These are phyloP conservation scores for Spodoptera exigua DNA, from an alignment of 2,888 invertebrate species.

Conservation along the genomic window DNA sequence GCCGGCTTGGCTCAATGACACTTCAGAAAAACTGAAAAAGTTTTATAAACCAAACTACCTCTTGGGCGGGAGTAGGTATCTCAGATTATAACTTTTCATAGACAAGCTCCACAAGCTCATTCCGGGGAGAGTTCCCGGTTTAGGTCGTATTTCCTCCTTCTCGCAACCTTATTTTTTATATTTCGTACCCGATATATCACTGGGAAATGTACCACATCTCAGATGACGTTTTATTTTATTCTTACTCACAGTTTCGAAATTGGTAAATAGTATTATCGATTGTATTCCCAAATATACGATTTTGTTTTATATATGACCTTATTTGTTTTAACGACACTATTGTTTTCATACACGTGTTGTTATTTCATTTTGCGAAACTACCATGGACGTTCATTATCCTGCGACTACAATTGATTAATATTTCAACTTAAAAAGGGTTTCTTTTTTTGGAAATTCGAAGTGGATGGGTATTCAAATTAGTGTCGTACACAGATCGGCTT, in stretches of 20 bases:
- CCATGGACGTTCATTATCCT: too few relatives aligned
- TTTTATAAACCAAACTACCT: slow-evolving; percentile 63
- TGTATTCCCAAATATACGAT: too few relatives aligned
- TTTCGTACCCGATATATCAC: slow-evolving; percentile 43
- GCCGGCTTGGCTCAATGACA: slow-evolving; percentile 67
- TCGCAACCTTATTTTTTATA: slow-evolving; percentile 40
- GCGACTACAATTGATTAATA: neutral
- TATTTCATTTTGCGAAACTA: neutral
- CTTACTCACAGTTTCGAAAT: slow-evolving; percentile 15
- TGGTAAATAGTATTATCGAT: slow-evolving; percentile 1
- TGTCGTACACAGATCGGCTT: slow-evolving; percentile 63
- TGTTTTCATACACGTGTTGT: neutral
- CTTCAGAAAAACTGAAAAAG: slow-evolving; percentile 67
- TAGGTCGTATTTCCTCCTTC: slow-evolving; percentile 26
- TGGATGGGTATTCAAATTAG: slow-evolving; percentile 68
- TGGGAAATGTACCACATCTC: slow-evolving; percentile 20
- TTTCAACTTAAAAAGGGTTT: neutral
- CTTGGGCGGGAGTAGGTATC: slow-evolving; percentile 50
- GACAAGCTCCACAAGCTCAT: slow-evolving; percentile 51
- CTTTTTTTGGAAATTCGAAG: slow-evolving; percentile 9
- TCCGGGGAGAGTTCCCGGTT: slow-evolving; percentile 32
- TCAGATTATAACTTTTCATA: slow-evolving; percentile 62
- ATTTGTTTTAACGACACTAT: too few relatives aligned
- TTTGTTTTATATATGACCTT: too few relatives aligned
- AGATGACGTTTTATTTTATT: slow-evolving; percentile 41